phyloP scores from a whole-genome alignment of 2,797 vertebrate species.

The Sebastes goodei region DNA sequence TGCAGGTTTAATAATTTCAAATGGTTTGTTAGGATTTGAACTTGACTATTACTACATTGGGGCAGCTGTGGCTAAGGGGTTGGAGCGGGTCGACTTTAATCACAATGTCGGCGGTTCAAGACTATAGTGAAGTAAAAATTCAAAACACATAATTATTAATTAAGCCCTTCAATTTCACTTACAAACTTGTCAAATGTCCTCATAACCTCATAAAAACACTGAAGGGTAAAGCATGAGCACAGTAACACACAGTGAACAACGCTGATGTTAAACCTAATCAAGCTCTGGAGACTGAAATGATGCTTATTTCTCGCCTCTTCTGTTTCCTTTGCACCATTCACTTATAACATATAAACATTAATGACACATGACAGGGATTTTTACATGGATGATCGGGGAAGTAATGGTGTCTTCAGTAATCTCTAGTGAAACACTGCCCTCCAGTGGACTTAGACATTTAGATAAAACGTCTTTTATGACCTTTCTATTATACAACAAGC shows the following conservation, averaged over 20 bases:
- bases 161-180: neutral
- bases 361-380: neutral
- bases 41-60: neutral
- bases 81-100: no score
- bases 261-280: neutral
- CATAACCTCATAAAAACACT: neutral
- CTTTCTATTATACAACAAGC: neutral
- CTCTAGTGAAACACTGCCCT: slow-evolving; percentile 62
- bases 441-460: slow-evolving; percentile 42
- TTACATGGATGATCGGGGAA: neutral
- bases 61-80: no score
- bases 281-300: neutral
- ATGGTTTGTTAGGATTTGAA: neutral
- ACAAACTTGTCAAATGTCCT: neutral
- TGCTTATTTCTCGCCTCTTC: neutral
- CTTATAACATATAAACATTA: neutral
- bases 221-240: neutral
- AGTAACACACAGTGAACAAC: neutral
- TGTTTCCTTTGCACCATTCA: neutral
- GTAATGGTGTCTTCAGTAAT: neutral
- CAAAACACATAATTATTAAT: neutral
- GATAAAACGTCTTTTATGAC: neutral
- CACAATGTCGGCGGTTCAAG: no score
- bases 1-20: neutral
- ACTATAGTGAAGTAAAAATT: neutral